Evolutionary conservation across 2,797 vertebrate species (phyloP).

Genomic region (Pelodytes ibericus): DNA sequence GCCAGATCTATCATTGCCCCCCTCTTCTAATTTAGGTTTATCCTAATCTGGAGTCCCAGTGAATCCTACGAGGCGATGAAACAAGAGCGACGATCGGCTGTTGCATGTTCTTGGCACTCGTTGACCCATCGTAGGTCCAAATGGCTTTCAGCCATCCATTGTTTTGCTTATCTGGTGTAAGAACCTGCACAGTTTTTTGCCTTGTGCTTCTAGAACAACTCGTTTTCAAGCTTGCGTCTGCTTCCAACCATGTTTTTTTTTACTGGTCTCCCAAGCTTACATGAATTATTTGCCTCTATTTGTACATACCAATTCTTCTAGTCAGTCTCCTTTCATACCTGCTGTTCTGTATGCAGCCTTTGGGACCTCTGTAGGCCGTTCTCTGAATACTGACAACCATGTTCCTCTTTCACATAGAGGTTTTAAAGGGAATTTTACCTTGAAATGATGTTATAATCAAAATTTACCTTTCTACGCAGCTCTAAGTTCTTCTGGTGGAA

Average conservation of each 20-base stretch:
- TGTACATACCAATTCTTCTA: constrained; percentile 2
- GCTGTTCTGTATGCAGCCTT: constrained; percentile 8
- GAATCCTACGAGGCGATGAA: constrained; percentile 1
- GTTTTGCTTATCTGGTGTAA: constrained; percentile 15
- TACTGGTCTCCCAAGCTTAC: background rate
- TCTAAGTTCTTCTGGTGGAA: no score
- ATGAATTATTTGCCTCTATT: constrained; percentile 9
- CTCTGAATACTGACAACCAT: constrained; percentile 6
- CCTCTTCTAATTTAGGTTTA: constrained; percentile 19
- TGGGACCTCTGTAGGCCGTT: background rate
- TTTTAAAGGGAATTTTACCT: background rate
- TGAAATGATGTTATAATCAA: background rate
- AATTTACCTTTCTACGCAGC: background rate
- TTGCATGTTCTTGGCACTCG: constrained; percentile 19
- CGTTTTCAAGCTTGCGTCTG: background rate
- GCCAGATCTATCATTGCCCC: constrained; percentile 20
- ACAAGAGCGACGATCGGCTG: constrained; percentile 22
- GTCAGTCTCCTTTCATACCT: constrained; percentile 4
- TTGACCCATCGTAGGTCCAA: constrained; percentile 30
- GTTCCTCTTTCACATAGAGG: background rate
- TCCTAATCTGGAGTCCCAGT: constrained; percentile 10
- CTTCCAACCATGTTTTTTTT: background rate
- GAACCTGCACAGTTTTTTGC: background rate
- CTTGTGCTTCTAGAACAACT: background rate
- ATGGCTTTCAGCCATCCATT: constrained; percentile 25